Evolutionary conservation across 2,888 invertebrate genomes (phyloP).

Genomic region (Flexamia atlantica): DNA sequence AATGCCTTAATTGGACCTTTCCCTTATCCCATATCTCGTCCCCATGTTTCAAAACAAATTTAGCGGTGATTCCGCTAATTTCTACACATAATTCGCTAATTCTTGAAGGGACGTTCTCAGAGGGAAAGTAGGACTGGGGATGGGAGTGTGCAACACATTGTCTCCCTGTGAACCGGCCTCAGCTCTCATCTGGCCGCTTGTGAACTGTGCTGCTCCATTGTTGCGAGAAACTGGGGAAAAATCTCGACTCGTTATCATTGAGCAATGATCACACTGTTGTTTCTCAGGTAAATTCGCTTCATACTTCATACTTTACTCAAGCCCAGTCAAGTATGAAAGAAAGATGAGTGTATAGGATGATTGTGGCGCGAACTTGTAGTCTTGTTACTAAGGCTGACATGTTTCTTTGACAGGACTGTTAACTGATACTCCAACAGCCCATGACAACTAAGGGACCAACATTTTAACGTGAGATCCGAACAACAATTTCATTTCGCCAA

Average conservation of each 20-base stretch:
- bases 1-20: too few relatives aligned
- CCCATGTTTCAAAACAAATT: background rate
- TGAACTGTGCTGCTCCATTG: conserved; percentile 35
- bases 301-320: too few relatives aligned
- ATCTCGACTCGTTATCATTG: background rate
- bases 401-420: too few relatives aligned
- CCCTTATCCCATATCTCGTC: background rate
- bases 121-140: conserved; percentile 47
- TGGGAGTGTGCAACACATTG: conserved; percentile 32
- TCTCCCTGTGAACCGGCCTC: conserved; percentile 8
- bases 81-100: conserved; percentile 12
- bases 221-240: conserved; percentile 15
- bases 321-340: too few relatives aligned
- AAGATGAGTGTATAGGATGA: too few relatives aligned
- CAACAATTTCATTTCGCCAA: too few relatives aligned
- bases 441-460: too few relatives aligned
- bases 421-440: too few relatives aligned
- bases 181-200: conserved; percentile 17
- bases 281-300: too few relatives aligned
- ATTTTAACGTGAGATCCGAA: too few relatives aligned
- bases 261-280: background rate
- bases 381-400: too few relatives aligned
- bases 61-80: background rate
- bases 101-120: background rate
- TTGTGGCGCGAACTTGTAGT: too few relatives aligned